A percentile compares a stretch with the other conserved stretches of the same genome.
Conservation (phyloP, 2,888 invertebrate species). For the Agriopis marginaria region DNA sequence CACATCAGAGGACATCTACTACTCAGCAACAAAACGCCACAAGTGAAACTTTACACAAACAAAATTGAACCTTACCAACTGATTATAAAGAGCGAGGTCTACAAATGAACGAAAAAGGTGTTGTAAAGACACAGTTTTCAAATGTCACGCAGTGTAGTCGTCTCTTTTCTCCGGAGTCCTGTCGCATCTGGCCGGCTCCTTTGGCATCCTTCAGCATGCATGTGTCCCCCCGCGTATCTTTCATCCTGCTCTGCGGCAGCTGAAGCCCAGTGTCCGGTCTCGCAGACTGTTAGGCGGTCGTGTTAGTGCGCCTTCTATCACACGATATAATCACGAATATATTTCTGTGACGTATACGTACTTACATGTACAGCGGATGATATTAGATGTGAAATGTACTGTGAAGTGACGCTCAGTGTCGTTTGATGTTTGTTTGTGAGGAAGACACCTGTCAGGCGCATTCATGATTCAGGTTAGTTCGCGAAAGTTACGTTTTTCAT, state of each 20-base stretch:
- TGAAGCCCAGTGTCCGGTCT: conserved; percentile 84
- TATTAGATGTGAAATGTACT: conserved; percentile 82
- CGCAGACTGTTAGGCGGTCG: conserved; percentile 79
- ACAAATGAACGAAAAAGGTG: conserved; percentile 57
- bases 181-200: conserved; percentile 84
- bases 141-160: conserved; percentile 85
- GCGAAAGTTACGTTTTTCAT: conserved; percentile 43
- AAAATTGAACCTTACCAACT: conserved; percentile 49
- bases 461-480: conserved; percentile 84
- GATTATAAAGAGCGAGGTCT: conserved; percentile 44
- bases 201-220: conserved; percentile 83
- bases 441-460: conserved; percentile 66
- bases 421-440: conserved; percentile 76
- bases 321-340: conserved; percentile 63
- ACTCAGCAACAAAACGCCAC: conserved; percentile 54
- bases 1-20: conserved; percentile 83
- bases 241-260: conserved; percentile 79
- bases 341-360: conserved; percentile 65
- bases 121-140: conserved; percentile 85
- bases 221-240: conserved; percentile 81
- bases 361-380: conserved; percentile 62
- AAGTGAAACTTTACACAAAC: conserved; percentile 44
- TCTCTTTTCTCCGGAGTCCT: conserved; percentile 86
- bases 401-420: conserved; percentile 78
- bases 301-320: conserved; percentile 63